A percentile compares a stretch with the other conserved stretches of the same genome.
Conservation (phyloP, 2,888 invertebrate genomes). For the Carabus problematicus region DNA sequence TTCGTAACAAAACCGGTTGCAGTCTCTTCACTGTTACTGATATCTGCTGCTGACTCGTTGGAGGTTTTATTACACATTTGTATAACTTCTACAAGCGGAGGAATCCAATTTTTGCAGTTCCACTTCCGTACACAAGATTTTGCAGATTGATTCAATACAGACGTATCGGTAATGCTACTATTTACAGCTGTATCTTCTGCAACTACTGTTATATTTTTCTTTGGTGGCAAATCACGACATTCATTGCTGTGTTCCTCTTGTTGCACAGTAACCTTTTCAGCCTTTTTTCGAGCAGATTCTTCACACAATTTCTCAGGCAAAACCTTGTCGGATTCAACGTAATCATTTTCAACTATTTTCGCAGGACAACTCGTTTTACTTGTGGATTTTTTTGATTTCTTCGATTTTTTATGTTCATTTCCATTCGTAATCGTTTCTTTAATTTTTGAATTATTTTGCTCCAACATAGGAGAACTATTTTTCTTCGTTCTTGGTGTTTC, state of each 20-base stretch:
- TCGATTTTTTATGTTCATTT: background rate
- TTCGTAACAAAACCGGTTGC: constrained; percentile 13
- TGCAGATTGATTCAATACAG: background rate
- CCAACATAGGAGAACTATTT: background rate
- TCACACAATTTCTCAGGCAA: background rate
- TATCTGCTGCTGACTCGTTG: background rate
- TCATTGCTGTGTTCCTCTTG: background rate
- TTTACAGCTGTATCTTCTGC: background rate
- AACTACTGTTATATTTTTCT: background rate
- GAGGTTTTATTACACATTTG: background rate
- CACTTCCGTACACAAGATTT: background rate
- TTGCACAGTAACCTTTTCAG: background rate
- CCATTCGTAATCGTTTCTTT: background rate
- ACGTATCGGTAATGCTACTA: background rate
- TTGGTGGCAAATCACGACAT: no score
- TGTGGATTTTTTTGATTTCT: background rate
- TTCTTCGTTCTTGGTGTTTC: background rate
- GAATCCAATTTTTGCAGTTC: background rate
- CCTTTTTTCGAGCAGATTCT: background rate
- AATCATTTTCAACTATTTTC: background rate
- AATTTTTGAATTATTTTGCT: background rate
- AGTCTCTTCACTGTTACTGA: background rate
- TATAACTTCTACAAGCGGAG: background rate
- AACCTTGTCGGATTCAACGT: background rate
- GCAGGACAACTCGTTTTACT: background rate